A percentile compares a stretch with the other conserved stretches of the same genome.
Evolutionary conservation across 2,113 vertebrate species (phyloP).

Genomic region (Camelus dromedarius): DNA sequence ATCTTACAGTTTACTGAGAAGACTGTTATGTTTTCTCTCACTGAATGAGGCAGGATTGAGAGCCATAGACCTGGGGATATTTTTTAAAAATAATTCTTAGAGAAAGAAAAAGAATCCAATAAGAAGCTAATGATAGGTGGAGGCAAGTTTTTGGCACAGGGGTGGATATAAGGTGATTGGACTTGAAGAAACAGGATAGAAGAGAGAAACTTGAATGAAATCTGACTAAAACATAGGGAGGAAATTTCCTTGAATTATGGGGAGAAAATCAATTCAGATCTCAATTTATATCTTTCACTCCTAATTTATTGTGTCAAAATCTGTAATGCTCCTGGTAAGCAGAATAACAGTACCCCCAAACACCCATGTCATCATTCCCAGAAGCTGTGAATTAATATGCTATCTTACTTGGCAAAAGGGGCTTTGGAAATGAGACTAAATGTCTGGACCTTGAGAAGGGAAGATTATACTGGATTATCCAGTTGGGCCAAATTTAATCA

Average conservation of each 20-base stretch:
- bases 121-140: neutral
- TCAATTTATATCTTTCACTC: neutral
- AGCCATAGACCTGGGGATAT: neutral
- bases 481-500: neutral
- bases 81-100: conserved; percentile 28
- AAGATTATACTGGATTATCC: neutral
- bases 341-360: accelerated
- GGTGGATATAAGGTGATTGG: neutral
- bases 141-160: neutral
- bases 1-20: neutral
- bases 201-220: neutral
- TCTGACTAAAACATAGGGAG: neutral
- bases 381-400: neutral
- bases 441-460: neutral
- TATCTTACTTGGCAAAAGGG: neutral
- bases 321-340: neutral
- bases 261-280: neutral
- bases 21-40: neutral
- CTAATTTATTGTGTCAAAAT: neutral
- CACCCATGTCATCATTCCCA: neutral
- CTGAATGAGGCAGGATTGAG: neutral
- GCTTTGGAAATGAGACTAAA: neutral
- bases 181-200: neutral
- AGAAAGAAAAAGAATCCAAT: neutral
- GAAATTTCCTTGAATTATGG: neutral